These are phyloP conservation scores for Drosophila pallidifrons DNA, from an alignment of 1,140 invertebrate species.

Conservation along the genomic window DNA sequence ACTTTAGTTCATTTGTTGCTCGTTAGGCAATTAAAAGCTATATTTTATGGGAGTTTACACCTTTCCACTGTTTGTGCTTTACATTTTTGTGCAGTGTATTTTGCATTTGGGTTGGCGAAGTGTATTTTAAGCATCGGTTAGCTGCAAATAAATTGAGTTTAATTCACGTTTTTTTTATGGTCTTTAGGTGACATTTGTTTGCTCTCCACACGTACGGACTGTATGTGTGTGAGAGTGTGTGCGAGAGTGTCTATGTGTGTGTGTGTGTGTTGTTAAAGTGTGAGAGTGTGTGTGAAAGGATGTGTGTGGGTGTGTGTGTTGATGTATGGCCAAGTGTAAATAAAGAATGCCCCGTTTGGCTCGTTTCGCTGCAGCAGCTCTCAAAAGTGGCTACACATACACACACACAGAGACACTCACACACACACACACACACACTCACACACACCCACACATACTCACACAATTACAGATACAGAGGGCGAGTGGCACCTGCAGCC, in stretches of 20 bases:
- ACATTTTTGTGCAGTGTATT: constrained; percentile 11
- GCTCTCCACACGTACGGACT: neutral
- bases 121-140: constrained; percentile 34
- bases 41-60: neutral
- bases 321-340: constrained; percentile 72
- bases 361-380: constrained; percentile 58
- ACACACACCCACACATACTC: constrained; percentile 10
- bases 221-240: neutral
- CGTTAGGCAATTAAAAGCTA: neutral
- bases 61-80: neutral
- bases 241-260: neutral
- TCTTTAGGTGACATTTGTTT: constrained; percentile 41
- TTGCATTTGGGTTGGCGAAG: constrained; percentile 2
- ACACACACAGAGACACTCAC: constrained; percentile 32
- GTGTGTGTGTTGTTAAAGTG: neutral
- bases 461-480: constrained; percentile 15
- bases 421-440: constrained; percentile 12
- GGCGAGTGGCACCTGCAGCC: constrained; percentile 53
- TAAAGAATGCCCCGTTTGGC: constrained; percentile 62
- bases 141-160: constrained; percentile 39
- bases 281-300: constrained; percentile 7
- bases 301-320: constrained; percentile 44
- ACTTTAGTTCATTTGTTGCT: too few species aligned
- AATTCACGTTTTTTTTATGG: constrained; percentile 33
- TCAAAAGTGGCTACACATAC: constrained; percentile 67